Evolutionary conservation across 2,888 invertebrate genomes (phyloP), one percentile per base, ranked within the genome.

Genomic region (Caenorhabditis drosophilae): DNA sequence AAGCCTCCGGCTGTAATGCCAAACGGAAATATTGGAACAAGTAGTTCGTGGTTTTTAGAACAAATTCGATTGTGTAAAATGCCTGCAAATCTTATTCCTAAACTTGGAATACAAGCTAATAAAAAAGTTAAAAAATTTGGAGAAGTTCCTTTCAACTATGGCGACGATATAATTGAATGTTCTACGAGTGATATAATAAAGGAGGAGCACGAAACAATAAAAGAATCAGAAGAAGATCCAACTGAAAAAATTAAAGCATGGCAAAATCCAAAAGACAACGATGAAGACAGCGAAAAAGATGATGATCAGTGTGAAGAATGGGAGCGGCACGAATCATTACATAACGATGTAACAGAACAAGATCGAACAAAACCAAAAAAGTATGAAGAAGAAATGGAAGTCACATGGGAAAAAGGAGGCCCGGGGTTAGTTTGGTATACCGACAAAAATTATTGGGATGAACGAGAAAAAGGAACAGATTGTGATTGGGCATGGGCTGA

Each of bases 321-420:
- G 56, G 59, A 59, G 34, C 75, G 86, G 56, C 85, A 85, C 59
- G 86, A 85, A 67, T 85, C 85, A 6, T 67, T 84, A 25, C 82
- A 84, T 63, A 84, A 86, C 56, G 86, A 86, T 60, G 84, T 84
- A 1, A 78, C 84, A 6, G 85, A 85, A 63, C 84, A 84, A 60
- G 85, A 85, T 59, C 69, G 85, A 27, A 84, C 69, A 16, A 74
- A 75, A 49, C 61, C 67, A 36, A 63, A 49, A 44, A 70, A 71
- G 18, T 77, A 71, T 47, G 77, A 77, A 48, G 73, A 75, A 36
- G 73, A 74, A 47, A 64, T 73, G 69, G 77, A 77, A 60, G 64
- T 73, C 4, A 86, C 86, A 35, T 88, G 88, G 88, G 88, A 88
- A 76, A 88, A 88, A 78, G 88, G 88, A 61, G 87, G 88, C 4